These are phyloP conservation scores for Eupristina koningsbergeri DNA, from an alignment of 1,140 invertebrate genomes.

Conservation along the genomic window DNA sequence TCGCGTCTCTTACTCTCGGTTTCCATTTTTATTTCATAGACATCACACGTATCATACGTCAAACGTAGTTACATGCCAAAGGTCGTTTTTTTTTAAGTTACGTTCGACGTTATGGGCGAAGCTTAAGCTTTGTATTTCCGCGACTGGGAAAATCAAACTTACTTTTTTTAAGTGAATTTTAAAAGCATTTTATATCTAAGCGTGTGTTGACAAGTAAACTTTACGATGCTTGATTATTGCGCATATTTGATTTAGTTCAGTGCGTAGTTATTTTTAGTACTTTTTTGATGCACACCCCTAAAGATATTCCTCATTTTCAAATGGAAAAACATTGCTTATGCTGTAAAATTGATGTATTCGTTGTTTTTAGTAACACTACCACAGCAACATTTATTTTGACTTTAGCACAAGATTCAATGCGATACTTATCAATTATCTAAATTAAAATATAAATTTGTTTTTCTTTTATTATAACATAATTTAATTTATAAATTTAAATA, in stretches of 20 bases:
- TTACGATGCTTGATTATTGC: constrained; percentile 7
- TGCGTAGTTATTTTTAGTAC: not conserved
- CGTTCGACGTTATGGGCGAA: not conserved
- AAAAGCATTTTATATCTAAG: not conserved
- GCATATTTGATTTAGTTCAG: not conserved
- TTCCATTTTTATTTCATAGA: not conserved
- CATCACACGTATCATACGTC: not conserved
- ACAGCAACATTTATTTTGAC: not conserved
- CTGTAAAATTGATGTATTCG: not conserved
- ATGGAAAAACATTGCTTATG: not conserved
- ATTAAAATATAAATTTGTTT: not conserved
- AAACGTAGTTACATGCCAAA: not conserved
- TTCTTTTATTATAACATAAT: not conserved
- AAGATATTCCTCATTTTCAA: not conserved
- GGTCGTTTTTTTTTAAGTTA: not conserved
- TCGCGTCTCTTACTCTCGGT: not conserved
- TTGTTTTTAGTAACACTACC: not conserved
- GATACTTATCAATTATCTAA: not conserved
- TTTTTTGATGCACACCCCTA: not conserved
- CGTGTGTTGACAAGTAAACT: constrained; percentile 11
- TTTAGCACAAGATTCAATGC: no score
- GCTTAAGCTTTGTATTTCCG: not conserved
- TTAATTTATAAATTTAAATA: no score
- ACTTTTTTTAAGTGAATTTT: constrained; percentile 25
- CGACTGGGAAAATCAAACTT: not conserved